Conservation (phyloP, 2,797 vertebrate species). For the Girardinus metallicus region DNA sequence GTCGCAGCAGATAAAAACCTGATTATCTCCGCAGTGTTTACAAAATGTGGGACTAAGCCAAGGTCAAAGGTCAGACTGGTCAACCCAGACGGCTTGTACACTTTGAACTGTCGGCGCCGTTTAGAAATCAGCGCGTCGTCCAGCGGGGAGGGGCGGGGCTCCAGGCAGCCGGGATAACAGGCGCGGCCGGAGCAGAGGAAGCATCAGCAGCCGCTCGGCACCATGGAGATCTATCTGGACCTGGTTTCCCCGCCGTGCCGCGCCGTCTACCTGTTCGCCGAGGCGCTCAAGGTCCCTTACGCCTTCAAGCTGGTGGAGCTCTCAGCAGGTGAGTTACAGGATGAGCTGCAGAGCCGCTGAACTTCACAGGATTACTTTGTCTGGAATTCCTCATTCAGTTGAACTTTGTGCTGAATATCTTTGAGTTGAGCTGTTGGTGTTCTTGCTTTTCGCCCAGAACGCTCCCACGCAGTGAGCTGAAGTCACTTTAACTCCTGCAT, state of each 20-base stretch:
- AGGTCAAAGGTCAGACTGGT: constrained; percentile 43
- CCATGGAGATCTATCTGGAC: constrained; percentile 85
- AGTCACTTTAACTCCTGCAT: not conserved
- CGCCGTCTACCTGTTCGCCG: constrained; percentile 84
- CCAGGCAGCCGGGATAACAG: constrained; percentile 4
- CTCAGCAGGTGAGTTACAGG: constrained; percentile 71
- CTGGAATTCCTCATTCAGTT: not conserved
- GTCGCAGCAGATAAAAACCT: constrained; percentile 3
- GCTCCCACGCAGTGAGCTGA: not conserved
- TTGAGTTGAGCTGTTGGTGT: not conserved
- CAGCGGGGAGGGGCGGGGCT: constrained; percentile 44
- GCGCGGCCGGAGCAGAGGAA: not conserved
- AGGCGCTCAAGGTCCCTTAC: constrained; percentile 79
- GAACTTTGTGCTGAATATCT: not conserved
- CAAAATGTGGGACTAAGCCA: constrained; percentile 22
- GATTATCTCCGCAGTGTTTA: constrained; percentile 46
- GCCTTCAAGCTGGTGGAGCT: constrained; percentile 79
- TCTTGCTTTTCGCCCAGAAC: constrained; percentile 33
- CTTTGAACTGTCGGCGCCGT: constrained; percentile 53
- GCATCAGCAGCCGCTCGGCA: constrained; percentile 23
- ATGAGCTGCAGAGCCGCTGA: not conserved
- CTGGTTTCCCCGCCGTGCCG: constrained; percentile 85
- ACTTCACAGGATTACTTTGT: not conserved
- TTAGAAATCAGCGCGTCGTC: constrained; percentile 20
- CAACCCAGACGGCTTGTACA: constrained; percentile 21